Base-by-base conservation (phyloP, 2,113 vertebrate species). In the Excalfactoria chinensis region DNA sequence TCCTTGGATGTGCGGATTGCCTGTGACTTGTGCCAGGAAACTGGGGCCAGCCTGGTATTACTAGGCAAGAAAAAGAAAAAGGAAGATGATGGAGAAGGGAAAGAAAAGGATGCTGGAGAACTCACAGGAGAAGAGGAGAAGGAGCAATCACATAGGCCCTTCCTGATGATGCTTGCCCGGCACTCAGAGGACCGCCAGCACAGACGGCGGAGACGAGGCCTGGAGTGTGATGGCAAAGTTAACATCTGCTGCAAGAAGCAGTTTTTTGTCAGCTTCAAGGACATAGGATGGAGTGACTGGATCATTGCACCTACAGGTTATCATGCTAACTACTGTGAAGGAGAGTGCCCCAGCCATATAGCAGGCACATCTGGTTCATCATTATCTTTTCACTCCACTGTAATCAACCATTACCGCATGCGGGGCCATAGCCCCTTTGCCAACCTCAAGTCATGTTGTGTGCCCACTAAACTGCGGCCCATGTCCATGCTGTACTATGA, bases 401-500 rank as follows among this genome's bases (percentile, higher is more conserved):
- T 99, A 93, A 99, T 99, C 97, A 99, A 99, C 97, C 99, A 99
- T 95, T 99, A 99, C 97, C 98, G 99, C 90, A 98, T 99, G 98
- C 94, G 98, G 89, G 99, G 99, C 56, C 98, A 99, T 59, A 99
- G 98, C 95, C 99, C 99, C 58, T 99, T 99, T 86, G 98, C 98
- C 98, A 99, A 98, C 97, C 98, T 99, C 97, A 98, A 98, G 94
- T 99, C 99, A 0, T 99, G 99, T 88, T 99, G 99, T 40, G 99
- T 99, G 64, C 99, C 99, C 89, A 99, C 99, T 28, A 98, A 99
- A 93, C 98, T 99, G 92, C 98, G 99, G n/a, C 99, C 99, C 91
- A 99, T 99, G 99, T 99, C 99, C 93, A 99, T 99, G 99, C 97
- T 99, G 40, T 99, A 99, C 97, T 99, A 99, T 6, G 99, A 99